Base-by-base conservation (phyloP, 2,113 vertebrate genomes). In the Motacilla alba region DNA sequence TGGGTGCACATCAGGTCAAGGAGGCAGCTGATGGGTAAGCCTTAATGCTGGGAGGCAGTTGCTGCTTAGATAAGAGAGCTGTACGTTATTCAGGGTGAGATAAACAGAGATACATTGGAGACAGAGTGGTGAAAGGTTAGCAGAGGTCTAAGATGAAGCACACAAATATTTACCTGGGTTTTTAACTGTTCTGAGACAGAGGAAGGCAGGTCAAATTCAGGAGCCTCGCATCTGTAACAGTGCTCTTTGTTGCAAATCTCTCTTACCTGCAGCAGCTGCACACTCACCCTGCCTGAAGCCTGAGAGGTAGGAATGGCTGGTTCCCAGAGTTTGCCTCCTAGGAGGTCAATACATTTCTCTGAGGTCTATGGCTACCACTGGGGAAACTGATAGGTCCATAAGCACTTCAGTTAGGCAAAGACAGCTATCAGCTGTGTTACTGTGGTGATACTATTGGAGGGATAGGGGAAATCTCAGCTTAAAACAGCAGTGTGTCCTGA, bases 111-210 rank as follows among this genome's bases (percentile, higher is more conserved):
- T 86, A 79, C 0, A 1, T 50, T 93, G 41, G 81, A 91, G 75
- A 89, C 68, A 86, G 52, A 49, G 90, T 74, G 78, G 30, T 91
- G 52, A 85, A 94, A 83, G 78, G 47, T 90, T 85, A 94, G 69
- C 52, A 93, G 60, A 83, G 81, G 83, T 91, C 67, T 63, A 31
- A 70, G 87, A 77, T 50, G 85, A 75, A 93, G 79, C 66, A 77
- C 56, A 68, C 90, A 91, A 94, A 90, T 95, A 83, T 94, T 93
- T 94, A 90, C 81, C 52, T 86, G 64, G 17, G 20, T 30, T 92
- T 95, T 94, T 49, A 76, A 67, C 74, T 77, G 47, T 76, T 72
- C 52, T 79, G 73, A 93, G 76, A n/a, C 56, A 47, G 35, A 88
- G 30, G 75, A 87, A 90, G 53, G 70, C 33, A 59, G 69, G 83